Percentiles rank a stretch among this genome's conserved stretches.
phyloP scores from a whole-genome alignment of 1,140 invertebrate species.

The Akabosia matsudoensis region DNA sequence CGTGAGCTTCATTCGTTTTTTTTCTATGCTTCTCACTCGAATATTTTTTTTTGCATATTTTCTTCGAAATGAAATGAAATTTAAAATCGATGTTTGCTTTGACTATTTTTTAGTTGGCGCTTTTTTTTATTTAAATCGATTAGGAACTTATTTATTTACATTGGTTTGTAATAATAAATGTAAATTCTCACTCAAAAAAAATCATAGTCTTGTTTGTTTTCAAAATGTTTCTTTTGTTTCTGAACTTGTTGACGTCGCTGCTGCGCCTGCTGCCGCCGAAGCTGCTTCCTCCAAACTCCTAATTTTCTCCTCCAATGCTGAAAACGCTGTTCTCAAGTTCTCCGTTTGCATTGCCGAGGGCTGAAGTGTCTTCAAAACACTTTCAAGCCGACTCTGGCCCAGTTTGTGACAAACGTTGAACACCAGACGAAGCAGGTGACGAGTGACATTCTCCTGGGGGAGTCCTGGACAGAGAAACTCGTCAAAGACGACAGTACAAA shows the following conservation, averaged over 20 bases:
- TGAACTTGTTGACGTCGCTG: not conserved
- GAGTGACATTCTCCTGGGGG: conserved; percentile 83
- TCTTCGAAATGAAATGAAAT: no score
- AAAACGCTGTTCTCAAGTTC: conserved; percentile 35
- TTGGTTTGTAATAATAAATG: no score
- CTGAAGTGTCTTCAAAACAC: conserved; percentile 81
- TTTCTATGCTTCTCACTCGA: no score
- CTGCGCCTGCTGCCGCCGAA: not conserved
- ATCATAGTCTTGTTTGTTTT: not conserved
- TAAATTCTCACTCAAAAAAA: no score
- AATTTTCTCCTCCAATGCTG: conserved; percentile 40
- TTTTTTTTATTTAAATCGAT: no score
- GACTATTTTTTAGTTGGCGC: no score
- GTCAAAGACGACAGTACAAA: conserved; percentile 92
- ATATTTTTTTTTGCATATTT: no score
- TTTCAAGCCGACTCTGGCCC: conserved; percentile 71
- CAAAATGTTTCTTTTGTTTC: not conserved
- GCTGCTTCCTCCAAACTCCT: conserved; percentile 22
- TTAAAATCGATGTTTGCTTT: no score
- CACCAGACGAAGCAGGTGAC: conserved; percentile 85
- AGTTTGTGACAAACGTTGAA: conserved; percentile 89
- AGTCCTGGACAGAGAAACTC: conserved; percentile 91
- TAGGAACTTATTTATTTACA: no score
- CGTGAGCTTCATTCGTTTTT: no score
- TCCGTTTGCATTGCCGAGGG: conserved; percentile 60